Evolutionary conservation across 2,888 invertebrate genomes (phyloP), one percentile per base, ranked within the genome.

Genomic region (Autographa pulchrina): DNA sequence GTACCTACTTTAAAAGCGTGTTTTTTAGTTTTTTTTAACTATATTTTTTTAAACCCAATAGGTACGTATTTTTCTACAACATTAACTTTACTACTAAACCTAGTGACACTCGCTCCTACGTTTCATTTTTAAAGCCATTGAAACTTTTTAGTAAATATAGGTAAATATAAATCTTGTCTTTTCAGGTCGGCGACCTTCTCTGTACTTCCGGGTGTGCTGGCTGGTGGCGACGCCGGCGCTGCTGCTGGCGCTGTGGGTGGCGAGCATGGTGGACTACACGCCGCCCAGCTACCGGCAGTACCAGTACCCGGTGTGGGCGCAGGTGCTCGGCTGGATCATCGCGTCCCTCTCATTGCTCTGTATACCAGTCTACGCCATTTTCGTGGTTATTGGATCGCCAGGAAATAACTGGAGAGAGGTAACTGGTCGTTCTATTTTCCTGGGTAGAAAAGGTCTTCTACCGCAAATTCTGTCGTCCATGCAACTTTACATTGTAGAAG

Each of bases 141-240:
- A 13, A 41, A 41, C 41, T 41, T 41, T 13, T 41, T 13, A 25
- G 41, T 13, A 41, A n/a, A 52, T 54, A 18, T 20, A 20, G n/a
- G n/a, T n/a, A n/a, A 52, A 52, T 54, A 18, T 20, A 20, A 20
- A 11, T 54, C 13, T 56, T 20, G 20, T 56, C 3, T 25, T 83
- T 91, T 85, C 89, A 96, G 96, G 96, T 84, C 95, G 94, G 31
- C 96, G 96, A 68, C 98, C 99, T 0, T 97, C 98, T 4, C 89
- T 97, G 52, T 99, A 98, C 92, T 98, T 99, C 89, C 97, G 98
- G 81, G 97, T 98, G 80, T 98, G 99, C 89, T 99, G 99, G 99
- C 95, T 98, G 68, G 93, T 98, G 75, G 97, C 98, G 18, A 97
- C 98, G 14, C 99, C 99, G 0, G 95, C 98, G 60, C 94, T 98